Conservation (phyloP, 1,140 invertebrate species). For the Drosophila lini region DNA sequence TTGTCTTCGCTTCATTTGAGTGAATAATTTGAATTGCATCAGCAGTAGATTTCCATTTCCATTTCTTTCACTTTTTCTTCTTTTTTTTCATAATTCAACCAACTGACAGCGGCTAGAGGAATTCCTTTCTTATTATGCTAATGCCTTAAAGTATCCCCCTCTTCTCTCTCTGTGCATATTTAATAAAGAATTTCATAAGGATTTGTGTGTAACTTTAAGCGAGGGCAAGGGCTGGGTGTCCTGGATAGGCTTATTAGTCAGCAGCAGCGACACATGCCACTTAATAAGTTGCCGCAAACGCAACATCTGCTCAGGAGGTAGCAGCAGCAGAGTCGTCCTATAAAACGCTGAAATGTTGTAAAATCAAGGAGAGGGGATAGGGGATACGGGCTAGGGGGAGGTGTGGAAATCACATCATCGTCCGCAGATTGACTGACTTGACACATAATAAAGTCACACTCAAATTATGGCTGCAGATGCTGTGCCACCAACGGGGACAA, state of each 20-base stretch:
- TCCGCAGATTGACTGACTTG: conserved; percentile 78
- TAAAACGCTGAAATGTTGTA: conserved; percentile 42
- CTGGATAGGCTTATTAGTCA: conserved; percentile 51
- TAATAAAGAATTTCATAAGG: conserved; percentile 41
- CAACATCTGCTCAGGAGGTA: conserved; percentile 28
- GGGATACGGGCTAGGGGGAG: not conserved
- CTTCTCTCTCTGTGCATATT: conserved; percentile 48
- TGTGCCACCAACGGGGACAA: conserved; percentile 27
- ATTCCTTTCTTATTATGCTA: conserved; percentile 64
- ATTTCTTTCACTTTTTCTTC: conserved; percentile 43
- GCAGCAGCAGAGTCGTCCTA: conserved; percentile 7
- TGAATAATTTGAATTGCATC: conserved; percentile 82
- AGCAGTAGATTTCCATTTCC: conserved; percentile 66
- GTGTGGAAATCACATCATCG: conserved; percentile 62
- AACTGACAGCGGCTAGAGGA: conserved; percentile 61
- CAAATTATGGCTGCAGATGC: conserved; percentile 79
- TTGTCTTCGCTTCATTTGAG: conserved; percentile 72
- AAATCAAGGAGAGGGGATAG: conserved; percentile 10
- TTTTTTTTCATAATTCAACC: conserved; percentile 53
- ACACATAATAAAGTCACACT: conserved; percentile 80
- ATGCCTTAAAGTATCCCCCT: conserved; percentile 60
- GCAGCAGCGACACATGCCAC: conserved; percentile 64
- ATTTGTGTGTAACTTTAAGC: conserved; percentile 39
- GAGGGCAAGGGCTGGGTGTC: not conserved
- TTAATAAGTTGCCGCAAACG: conserved; percentile 63